Conservation (phyloP, 2,797 vertebrate genomes). For the Pseudochirops corinnae region DNA sequence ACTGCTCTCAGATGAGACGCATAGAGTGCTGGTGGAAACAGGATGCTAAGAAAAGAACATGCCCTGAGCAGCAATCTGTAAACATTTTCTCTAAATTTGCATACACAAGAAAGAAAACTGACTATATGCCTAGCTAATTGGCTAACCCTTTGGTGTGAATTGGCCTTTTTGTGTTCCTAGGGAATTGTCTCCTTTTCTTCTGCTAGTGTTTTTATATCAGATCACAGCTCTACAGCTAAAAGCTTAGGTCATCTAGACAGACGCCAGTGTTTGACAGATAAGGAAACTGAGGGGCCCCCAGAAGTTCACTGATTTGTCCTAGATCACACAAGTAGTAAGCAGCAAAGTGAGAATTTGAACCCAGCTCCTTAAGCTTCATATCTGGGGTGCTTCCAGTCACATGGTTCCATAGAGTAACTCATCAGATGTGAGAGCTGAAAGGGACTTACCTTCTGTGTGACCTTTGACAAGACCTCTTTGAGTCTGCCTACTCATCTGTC, state of each 20-base stretch:
- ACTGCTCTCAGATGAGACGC: neutral
- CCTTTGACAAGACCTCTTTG: neutral
- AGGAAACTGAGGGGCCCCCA: neutral
- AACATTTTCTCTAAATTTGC: neutral
- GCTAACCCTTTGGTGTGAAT: neutral
- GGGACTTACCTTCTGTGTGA: neutral
- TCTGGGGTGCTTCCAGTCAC: neutral
- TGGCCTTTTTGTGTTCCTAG: neutral
- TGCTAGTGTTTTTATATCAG: neutral
- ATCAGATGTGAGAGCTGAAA: neutral
- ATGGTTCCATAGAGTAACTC: neutral
- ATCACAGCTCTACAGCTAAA: neutral
- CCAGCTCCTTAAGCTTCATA: neutral
- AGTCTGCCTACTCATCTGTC: neutral
- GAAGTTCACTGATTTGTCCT: neutral
- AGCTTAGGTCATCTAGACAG: neutral
- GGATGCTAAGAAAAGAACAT: fast-evolving
- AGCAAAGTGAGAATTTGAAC: neutral
- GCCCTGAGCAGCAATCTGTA: fast-evolving
- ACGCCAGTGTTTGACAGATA: neutral
- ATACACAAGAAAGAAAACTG: neutral
- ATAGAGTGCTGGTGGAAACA: neutral
- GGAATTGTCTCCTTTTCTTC: neutral
- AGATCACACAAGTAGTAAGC: neutral
- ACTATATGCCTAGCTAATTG: fast-evolving